Evolutionary conservation across 92 coral and sea anemone genomes (phyloP), one percentile per base, ranked within the genome.

Genomic region (Parazoanthus swiftii): DNA sequence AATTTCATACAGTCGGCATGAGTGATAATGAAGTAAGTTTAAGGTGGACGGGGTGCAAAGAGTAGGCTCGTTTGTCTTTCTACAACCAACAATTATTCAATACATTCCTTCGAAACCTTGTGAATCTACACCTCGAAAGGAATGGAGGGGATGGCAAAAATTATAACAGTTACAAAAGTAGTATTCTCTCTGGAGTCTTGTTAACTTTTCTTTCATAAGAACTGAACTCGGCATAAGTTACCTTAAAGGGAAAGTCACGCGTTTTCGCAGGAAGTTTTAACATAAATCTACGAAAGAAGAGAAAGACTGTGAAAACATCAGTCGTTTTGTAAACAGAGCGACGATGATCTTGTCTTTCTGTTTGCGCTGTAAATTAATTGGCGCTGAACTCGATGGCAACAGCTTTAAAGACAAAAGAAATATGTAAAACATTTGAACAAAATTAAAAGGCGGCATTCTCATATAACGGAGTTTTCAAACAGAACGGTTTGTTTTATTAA

Each of bases 351-450:
- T 68, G 77, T 67, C 76, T n/a, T 38, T 44, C 66, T 82, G 59
- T 82, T 82, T 67, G 58, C 77, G 42, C 63, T 66, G n/a, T 67
- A 82, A 82, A 82, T 82, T 82, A 68, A 70, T 36, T 82, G 77
- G 77, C 86, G 77, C 86, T 82, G 63, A 68, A 82, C 10, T 82
- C 59, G 77, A 67, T 73, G 77, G 15, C 23, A 50, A 82, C 85
- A 70, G n/a, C 76, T 67, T 25, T 82, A 42, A 82, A 46, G 39
- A 82, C 73, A 67, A 71, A 20, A 44, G 15, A 23, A 67, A 82
- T 82, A 71, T 44, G 86, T 67, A 71, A 68, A 82, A 14, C 58
- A 23, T 80, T 56, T 82, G 86, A 67, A 23, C 51, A 37, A 67
- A 81, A 42, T 68, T 15, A 43, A 67, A 82, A 42, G 23, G 35